phyloP scores from a whole-genome alignment of 2,888 invertebrate species.

The Pollenia griseotomentosa region DNA sequence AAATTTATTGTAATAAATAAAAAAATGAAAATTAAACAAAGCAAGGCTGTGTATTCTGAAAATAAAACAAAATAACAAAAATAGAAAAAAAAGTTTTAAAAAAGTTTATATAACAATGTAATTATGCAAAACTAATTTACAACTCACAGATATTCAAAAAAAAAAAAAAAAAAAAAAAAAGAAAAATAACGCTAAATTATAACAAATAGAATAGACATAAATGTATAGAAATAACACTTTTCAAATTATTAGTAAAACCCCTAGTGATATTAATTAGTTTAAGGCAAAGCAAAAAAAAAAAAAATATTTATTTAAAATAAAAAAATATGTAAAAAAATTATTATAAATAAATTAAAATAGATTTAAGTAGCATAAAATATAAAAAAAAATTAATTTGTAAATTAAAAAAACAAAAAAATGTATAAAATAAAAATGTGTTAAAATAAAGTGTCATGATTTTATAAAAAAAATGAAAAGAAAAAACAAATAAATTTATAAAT shows the following conservation, averaged over 20 bases:
- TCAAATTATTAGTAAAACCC: constrained; percentile 48
- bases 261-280: constrained; percentile 69
- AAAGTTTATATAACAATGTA: constrained; percentile 47
- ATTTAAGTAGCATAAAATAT: constrained; percentile 61
- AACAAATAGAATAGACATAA: not conserved
- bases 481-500: constrained; percentile 1
- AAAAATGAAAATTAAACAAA: constrained; percentile 80
- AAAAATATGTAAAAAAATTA: constrained; percentile 29
- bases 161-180: constrained; percentile 39
- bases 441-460: constrained; percentile 69
- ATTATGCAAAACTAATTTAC: constrained; percentile 34
- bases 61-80: constrained; percentile 67
- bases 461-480: constrained; percentile 45
- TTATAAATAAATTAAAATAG: constrained; percentile 48
- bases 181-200: not conserved
- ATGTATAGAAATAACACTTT: constrained; percentile 6
- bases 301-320: not conserved
- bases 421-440: constrained; percentile 59
- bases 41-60: constrained; percentile 83
- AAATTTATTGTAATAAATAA: constrained; percentile 81
- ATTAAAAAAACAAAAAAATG: constrained; percentile 37
- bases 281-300: constrained; percentile 44
- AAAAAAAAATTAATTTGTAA: constrained; percentile 25
- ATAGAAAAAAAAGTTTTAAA: constrained; percentile 57
- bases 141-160: constrained; percentile 50